Evolutionary conservation across 2,113 vertebrate species (phyloP).

Genomic region (Gambusia holbrooki): DNA sequence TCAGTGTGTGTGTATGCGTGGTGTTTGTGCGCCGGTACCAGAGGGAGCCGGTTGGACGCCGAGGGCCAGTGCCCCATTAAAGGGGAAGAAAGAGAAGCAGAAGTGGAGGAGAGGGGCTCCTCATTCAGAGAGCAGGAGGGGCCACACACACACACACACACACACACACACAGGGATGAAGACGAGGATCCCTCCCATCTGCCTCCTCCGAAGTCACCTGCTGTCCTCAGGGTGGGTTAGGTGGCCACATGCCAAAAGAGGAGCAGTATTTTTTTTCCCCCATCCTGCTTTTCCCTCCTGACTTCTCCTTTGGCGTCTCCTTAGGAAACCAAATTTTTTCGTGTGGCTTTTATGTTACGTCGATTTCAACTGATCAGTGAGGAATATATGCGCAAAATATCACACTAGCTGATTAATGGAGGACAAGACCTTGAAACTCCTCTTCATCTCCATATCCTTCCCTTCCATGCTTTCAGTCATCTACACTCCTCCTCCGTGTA

Average conservation of each 20-base stretch:
- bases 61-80: slow-evolving; percentile 64
- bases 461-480: slow-evolving; percentile 33
- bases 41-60: slow-evolving; percentile 57
- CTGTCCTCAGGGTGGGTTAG: slow-evolving; percentile 57
- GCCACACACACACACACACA: slow-evolving; percentile 21
- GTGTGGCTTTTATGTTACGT: neutral
- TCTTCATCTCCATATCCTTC: slow-evolving; percentile 47
- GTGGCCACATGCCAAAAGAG: slow-evolving; percentile 22
- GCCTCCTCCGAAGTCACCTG: slow-evolving; percentile 52
- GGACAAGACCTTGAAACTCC: neutral
- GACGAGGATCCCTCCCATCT: slow-evolving; percentile 53
- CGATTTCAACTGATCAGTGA: neutral
- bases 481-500: slow-evolving; percentile 17
- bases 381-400: too few relatives aligned
- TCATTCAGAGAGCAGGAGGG: slow-evolving; percentile 60
- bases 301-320: neutral
- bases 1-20: slow-evolving; percentile 53
- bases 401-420: neutral
- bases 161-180: slow-evolving; percentile 25
- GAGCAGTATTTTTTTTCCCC: neutral
- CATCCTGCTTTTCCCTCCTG: neutral
- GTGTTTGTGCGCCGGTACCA: slow-evolving; percentile 51
- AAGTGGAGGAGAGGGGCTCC: slow-evolving; percentile 38
- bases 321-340: neutral
- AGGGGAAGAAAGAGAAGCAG: slow-evolving; percentile 24